phyloP scores from a whole-genome alignment of 2,888 invertebrate species.

The Ormyrus labotus region DNA sequence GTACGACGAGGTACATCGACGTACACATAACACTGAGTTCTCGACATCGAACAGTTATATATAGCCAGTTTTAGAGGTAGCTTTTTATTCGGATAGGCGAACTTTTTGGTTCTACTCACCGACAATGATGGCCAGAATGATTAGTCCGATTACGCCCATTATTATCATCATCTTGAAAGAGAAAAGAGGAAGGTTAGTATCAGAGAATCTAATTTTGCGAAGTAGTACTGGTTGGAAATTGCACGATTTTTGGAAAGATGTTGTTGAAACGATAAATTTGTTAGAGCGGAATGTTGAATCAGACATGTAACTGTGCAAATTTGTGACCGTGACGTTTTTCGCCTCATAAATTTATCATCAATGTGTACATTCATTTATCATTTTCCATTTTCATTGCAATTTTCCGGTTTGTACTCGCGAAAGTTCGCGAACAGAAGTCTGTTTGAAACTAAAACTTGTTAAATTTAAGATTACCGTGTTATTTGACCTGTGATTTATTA shows the following conservation, averaged over 20 bases:
- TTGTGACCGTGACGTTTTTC: neutral
- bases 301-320: too few species aligned
- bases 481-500: too few species aligned
- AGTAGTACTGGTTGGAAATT: too few species aligned
- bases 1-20: constrained; percentile 68
- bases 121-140: constrained; percentile 89
- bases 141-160: constrained; percentile 89
- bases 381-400: neutral
- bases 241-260: too few species aligned
- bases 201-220: neutral
- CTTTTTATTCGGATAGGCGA: constrained; percentile 1
- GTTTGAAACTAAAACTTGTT: too few species aligned
- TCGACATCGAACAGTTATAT: constrained; percentile 62
- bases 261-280: too few species aligned
- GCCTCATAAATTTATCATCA: neutral
- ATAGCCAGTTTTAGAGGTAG: constrained; percentile 44
- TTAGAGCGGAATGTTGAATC: too few species aligned
- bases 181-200: constrained; percentile 16
- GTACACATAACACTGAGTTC: constrained; percentile 65
- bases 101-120: constrained; percentile 79
- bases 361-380: too few species aligned
- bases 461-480: too few species aligned
- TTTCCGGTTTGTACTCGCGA: neutral
- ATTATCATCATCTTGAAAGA: constrained; percentile 89
- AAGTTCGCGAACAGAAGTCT: too few species aligned